Evolutionary conservation across 2,797 vertebrate genomes (phyloP), one percentile per base, ranked within the genome.

Genomic region (Fringilla coelebs): DNA sequence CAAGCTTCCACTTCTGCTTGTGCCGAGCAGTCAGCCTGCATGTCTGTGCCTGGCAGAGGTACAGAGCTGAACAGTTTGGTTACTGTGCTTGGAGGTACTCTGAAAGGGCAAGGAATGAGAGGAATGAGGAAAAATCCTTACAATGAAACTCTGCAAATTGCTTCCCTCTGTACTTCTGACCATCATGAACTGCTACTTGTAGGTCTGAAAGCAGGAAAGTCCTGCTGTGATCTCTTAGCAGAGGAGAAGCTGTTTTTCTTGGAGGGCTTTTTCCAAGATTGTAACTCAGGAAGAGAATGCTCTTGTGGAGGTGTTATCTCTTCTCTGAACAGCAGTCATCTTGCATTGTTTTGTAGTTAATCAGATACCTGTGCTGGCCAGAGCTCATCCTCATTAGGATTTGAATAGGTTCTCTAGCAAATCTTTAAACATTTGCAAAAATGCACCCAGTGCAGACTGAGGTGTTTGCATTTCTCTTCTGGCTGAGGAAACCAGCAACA

Each of bases 41-140:
- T 38, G 70, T 57, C 71, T 87, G 63, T 75, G 88, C 78, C 88
- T 95, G 92, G 88, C 92, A 83, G 77, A 61, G 40, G 71, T 49
- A 87, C 67, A 13, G 70, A 71, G 77, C 71, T 79, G 73, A 94
- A 55, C 82, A 62, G 29, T 91, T 76, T 79, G 90, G 52, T 85
- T 87, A 7, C 63, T 82, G 70, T 57, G 40, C 81, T 65, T 87
- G 84, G 74, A 88, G 28, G 8, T 87, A 10, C 81, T 83, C 80
- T 4, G 38, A 80, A 77, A 89, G 77, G 58, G 57, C 75, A 87
- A 45, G 34, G 77, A 85, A 76, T 65, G 49, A 85, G 43, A 73
- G 40, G 72, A 89, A 89, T 82, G 74, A 79, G 72, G 71, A 71
- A 82, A 87, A 83, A 72, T 32, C 17, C 60, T 58, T 63, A 28